Percentiles rank a stretch among this genome's conserved stretches.
Conservation (phyloP, 2,113 vertebrate species). For the Tympanuchus pallidicinctus region DNA sequence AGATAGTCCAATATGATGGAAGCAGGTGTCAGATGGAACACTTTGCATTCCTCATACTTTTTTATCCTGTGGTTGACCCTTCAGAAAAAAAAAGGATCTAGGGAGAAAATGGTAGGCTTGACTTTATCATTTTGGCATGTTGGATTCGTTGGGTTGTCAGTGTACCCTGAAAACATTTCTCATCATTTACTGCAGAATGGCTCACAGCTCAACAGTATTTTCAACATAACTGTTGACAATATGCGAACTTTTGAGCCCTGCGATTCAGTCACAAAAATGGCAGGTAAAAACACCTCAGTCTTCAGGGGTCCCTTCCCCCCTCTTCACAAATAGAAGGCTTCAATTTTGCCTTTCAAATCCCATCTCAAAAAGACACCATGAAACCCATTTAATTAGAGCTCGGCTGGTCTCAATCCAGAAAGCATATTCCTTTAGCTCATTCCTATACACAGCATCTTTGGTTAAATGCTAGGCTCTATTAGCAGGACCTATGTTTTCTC, state of each 20-base stretch:
- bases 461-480: neutral
- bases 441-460: neutral
- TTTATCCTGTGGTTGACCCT: neutral
- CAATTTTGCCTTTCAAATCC: neutral
- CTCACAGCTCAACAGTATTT: neutral
- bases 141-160: neutral
- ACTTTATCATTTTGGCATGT: neutral
- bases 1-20: neutral
- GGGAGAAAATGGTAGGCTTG: neutral
- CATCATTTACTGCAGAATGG: neutral
- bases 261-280: neutral
- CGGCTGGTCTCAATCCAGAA: conserved; percentile 1
- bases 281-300: neutral
- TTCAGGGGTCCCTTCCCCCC: neutral
- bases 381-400: conserved; percentile 48
- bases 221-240: conserved; percentile 19
- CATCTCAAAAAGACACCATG: conserved; percentile 6
- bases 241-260: conserved; percentile 40
- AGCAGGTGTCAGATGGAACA: neutral
- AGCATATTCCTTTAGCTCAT: conserved; percentile 20
- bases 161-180: neutral
- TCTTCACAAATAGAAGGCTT: neutral
- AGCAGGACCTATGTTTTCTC: neutral
- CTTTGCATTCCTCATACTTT: neutral
- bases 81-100: neutral